Base-by-base conservation (phyloP, 2,797 vertebrate species). In the Platalea minor region DNA sequence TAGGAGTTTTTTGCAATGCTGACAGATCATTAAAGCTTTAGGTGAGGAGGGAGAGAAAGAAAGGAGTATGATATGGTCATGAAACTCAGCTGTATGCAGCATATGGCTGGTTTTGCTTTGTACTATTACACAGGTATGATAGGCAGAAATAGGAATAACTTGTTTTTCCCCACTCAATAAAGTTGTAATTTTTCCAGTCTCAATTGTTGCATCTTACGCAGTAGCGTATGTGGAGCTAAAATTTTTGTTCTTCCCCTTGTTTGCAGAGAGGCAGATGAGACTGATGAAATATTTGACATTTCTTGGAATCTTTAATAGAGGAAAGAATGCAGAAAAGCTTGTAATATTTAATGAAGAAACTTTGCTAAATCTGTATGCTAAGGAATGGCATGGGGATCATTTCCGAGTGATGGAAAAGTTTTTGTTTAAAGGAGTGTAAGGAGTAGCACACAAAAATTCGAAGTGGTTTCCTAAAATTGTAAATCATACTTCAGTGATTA, bases 251-350 rank as follows among this genome's bases (percentile, higher is more conserved):
- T 61, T 89, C 13, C 10, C 10, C 13, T 72, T 91, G 16, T 82
- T 72, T 85, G 21, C 63, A 61, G 46, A 77, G 37, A 81, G 50
- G 43, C 63, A 93, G 54, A 39, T 37, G 33, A 91, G 61, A 72
- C 41, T 41, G 39, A 59, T 92, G 50, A 79, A 87, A 85, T 92
- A 80, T n/a, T 93, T 90, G 41, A 90, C 50, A n/a, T 88, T 88
- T 84, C 28, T 76, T 81, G 33, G 41, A 83, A 48, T 70, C 35
- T 77, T 70, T 60, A 68, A 46, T 84, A 64, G 43, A 83, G 37
- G 33, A 83, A 75, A 56, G 65, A 88, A 74, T 72, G n/a, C 53
- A 72, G 54, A 80, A 88, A 91, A 50, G 3, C 10, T 87, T 84
- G 21, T 11, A 43, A 29, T 80, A 53, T 41, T 67, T 61, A 57